Percentiles rank a stretch among this genome's conserved stretches.
Conservation (phyloP, 2,113 vertebrate species). For the Cyprinodon variegatus region DNA sequence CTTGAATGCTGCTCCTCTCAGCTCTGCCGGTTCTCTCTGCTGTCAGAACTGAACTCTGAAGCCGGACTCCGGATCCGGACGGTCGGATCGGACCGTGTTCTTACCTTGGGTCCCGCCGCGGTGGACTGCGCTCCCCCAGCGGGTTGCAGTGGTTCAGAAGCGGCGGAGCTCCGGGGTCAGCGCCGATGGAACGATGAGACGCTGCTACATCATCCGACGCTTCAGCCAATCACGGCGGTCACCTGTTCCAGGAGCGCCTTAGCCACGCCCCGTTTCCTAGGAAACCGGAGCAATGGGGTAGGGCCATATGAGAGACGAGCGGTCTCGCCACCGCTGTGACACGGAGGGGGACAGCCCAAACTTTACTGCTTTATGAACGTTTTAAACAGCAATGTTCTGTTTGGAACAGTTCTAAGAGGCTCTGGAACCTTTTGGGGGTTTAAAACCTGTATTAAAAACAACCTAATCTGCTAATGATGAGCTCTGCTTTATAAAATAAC, state of each 20-base stretch:
- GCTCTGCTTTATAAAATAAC: no score
- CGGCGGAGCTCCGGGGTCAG: background rate
- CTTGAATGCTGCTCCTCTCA: background rate
- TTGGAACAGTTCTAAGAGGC: background rate
- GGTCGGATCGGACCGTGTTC: background rate
- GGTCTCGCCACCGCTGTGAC: conserved; percentile 63
- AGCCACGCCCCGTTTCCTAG: conserved; percentile 66
- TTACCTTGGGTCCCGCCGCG: background rate
- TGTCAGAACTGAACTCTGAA: no score
- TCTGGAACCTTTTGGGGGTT: background rate
- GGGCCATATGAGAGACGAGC: conserved; percentile 49
- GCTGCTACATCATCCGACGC: conserved; percentile 67
- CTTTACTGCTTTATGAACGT: no score
- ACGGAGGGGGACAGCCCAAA: background rate
- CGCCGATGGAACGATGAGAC: conserved; percentile 69
- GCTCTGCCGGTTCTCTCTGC: no score
- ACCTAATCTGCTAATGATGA: background rate
- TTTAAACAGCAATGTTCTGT: background rate
- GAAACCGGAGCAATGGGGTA: conserved; percentile 42
- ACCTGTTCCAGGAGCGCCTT: conserved; percentile 11
- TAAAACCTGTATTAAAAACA: background rate
- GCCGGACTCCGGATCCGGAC: no score
- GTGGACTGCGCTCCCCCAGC: background rate
- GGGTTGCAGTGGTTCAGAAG: background rate
- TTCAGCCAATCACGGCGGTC: conserved; percentile 68